Base-by-base conservation (phyloP, 2,888 invertebrate species). In the Rhodophaea formosa region DNA sequence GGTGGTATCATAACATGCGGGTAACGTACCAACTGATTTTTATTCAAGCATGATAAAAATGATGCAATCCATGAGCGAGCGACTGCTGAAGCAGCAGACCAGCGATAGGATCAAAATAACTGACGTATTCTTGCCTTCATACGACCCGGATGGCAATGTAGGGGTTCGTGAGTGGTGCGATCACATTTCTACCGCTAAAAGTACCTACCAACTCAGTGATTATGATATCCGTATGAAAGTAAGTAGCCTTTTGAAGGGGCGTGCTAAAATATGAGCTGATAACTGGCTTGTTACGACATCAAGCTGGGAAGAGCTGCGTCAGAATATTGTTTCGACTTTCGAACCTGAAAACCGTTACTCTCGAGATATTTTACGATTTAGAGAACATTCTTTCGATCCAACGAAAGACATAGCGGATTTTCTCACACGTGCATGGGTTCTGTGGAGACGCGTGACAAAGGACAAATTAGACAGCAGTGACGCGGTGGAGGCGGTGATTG, bases 271-370 rank as follows among this genome's bases (percentile, higher is more conserved):
- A 15, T 63, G 59, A 59, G 57, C 47, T 1, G 63, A 63, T 47
- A 43, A 63, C 23, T 63, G 63, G 63, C 17, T 62, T n/a, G 59
- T 65, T 0, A 58, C 62, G 1, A 65, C 65, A 1, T 56, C 59
- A 0, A 45, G 59, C 3, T 65, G 65, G 62, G 53, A 52, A 8
- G 62, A 65, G 29, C 23, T 65, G 1, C 60, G 59, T 7, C 23
- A 59, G 16, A 62, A 59, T 29, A 39, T 65, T 2, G 56, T 63
- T 5, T 60, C 58, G 1, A 63, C 62, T 1, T 64, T 64, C 53
- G 62, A 64, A 51, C 61, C 62, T 8, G 30, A 62, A 54, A 61
- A 54, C 29, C 39, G 60, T 1, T 60, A 61, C 8, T 61, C 58
- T 8, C 55, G 60, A 0, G 61, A 62, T 29, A 46, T 61, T n/a